Conservation (phyloP, 2,888 invertebrate genomes). For the Eupithecia subumbrata region DNA sequence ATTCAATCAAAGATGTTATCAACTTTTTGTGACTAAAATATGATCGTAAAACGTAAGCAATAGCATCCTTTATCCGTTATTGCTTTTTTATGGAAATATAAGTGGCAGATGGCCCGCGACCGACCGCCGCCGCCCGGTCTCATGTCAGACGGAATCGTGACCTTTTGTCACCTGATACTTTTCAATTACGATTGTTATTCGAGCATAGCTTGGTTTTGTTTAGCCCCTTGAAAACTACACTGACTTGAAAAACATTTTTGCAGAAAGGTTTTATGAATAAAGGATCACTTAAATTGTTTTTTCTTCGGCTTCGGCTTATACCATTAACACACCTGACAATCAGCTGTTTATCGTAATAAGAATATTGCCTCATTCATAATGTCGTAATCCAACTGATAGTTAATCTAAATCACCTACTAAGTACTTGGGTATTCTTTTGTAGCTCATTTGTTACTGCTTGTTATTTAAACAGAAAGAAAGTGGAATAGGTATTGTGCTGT, state of each 20-base stretch:
- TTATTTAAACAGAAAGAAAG: slow-evolving; percentile 2
- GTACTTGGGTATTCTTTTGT: not conserved
- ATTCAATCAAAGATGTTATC: slow-evolving; percentile 28
- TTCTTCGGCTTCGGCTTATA: not conserved
- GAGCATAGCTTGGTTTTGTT: slow-evolving; percentile 2
- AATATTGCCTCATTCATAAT: not conserved
- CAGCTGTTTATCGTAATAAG: slow-evolving; percentile 8
- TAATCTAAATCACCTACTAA: slow-evolving; percentile 3
- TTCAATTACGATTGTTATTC: slow-evolving; percentile 5
- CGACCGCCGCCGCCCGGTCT: slow-evolving; percentile 15
- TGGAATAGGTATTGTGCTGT: not conserved
- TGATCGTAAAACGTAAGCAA: slow-evolving; percentile 29
- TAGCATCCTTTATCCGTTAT: slow-evolving; percentile 24
- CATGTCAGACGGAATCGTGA: slow-evolving; percentile 12
- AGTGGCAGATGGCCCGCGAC: slow-evolving; percentile 20
- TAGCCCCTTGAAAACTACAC: not conserved
- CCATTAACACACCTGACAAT: not conserved
- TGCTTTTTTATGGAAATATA: slow-evolving; percentile 31
- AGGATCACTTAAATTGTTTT: not conserved
- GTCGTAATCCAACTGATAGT: slow-evolving; percentile 2
- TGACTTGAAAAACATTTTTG: not conserved
- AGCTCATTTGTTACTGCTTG: slow-evolving; percentile 9
- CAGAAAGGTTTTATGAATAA: not conserved
- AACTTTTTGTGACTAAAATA: slow-evolving; percentile 35
- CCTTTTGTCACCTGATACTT: slow-evolving; percentile 19